Evolutionary conservation across 1,140 invertebrate species (phyloP).

Genomic region (Monochamus saltuarius): DNA sequence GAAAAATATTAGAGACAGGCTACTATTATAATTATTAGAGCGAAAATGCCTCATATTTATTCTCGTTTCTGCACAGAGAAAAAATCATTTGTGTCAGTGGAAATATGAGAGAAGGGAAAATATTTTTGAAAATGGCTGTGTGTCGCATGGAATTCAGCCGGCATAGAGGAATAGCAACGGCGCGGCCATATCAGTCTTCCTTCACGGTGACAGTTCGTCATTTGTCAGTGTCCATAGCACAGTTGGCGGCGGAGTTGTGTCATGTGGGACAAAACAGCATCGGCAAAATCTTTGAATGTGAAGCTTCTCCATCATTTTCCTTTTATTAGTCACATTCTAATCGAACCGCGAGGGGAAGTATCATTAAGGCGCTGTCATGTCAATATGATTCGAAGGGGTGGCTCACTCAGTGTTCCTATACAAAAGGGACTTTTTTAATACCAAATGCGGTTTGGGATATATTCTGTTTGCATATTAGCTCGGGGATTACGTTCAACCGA

Average conservation of each 20-base stretch:
- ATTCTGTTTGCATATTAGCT: conserved; percentile 44
- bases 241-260: conserved; percentile 50
- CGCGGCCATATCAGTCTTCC: conserved; percentile 53
- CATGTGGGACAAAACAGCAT: conserved; percentile 54
- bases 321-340: conserved; percentile 41
- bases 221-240: conserved; percentile 53
- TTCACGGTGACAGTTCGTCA: conserved; percentile 54
- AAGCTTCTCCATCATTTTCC: conserved; percentile 16
- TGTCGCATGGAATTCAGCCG: conserved; percentile 44
- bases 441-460: conserved; percentile 43
- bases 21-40: conserved; percentile 45
- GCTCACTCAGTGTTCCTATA: conserved; percentile 39
- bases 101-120: conserved; percentile 47
- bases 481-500: conserved; percentile 39
- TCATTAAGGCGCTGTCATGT: conserved; percentile 52
- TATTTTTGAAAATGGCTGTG: conserved; percentile 51
- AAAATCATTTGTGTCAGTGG: conserved; percentile 43
- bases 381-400: conserved; percentile 51
- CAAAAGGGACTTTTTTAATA: conserved; percentile 51
- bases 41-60: conserved; percentile 47
- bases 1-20: conserved; percentile 43
- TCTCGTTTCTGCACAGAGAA: conserved; percentile 45
- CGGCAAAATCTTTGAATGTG: conserved; percentile 45
- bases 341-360: conserved; percentile 43
- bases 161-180: conserved; percentile 46